A percentile compares a stretch with the other conserved stretches of the same genome.
Evolutionary conservation across 2,888 invertebrate genomes (phyloP).

Genomic region (Tetragnatha montana): DNA sequence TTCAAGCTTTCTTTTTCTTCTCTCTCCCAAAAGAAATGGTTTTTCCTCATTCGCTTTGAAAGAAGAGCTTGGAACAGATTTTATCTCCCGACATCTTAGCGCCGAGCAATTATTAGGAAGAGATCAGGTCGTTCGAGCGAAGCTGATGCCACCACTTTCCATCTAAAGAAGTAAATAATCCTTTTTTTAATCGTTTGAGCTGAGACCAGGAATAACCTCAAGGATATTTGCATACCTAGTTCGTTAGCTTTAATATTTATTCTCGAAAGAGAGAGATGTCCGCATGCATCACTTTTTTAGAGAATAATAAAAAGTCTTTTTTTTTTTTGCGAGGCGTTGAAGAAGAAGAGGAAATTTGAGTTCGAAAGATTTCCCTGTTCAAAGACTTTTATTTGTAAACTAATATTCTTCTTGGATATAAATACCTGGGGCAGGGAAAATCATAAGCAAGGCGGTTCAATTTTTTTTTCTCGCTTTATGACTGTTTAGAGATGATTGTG

Average conservation of each 20-base stretch:
- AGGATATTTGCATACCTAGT: conserved; percentile 30
- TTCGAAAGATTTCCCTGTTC: background rate
- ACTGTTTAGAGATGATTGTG: background rate
- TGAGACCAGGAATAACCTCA: background rate
- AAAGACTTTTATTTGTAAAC: background rate
- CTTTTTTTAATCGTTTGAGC: background rate
- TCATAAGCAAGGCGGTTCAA: background rate
- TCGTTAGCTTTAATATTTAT: conserved; percentile 23
- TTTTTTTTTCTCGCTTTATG: background rate
- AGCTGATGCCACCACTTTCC: conserved; percentile 21
- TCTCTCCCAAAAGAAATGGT: conserved; percentile 8
- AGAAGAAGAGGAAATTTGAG: background rate
- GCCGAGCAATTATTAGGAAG: conserved; percentile 25
- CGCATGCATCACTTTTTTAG: background rate
- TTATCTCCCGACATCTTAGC: background rate
- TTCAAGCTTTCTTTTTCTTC: too few species aligned
- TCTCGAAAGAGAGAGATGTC: background rate
- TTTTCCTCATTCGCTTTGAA: background rate
- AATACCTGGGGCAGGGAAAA: background rate
- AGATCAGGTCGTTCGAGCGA: background rate
- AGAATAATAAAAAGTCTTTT: background rate
- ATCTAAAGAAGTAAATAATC: conserved; percentile 5
- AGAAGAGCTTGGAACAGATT: background rate
- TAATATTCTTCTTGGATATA: background rate
- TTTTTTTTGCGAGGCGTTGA: background rate